Percentiles rank a stretch among this genome's conserved stretches.
These are phyloP conservation scores for Alviniconcha strummeri DNA, from an alignment of 2,888 invertebrate genomes.

Conservation along the genomic window DNA sequence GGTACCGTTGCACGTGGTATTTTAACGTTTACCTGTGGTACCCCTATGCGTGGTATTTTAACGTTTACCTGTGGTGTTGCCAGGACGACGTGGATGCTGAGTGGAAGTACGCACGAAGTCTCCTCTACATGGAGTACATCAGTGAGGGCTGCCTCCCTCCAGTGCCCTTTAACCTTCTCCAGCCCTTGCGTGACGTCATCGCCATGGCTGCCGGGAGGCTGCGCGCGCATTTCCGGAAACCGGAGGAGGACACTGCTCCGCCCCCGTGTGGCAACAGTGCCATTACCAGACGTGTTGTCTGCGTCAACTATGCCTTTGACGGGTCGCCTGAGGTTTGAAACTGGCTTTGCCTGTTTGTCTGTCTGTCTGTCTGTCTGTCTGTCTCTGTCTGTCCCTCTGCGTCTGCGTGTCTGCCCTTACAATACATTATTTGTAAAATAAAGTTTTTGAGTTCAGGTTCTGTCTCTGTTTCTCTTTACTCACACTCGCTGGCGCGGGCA, in stretches of 20 bases:
- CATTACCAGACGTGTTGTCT: neutral
- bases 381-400: neutral
- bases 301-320: neutral
- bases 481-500: too few relatives aligned
- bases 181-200: conserved; percentile 30
- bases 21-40: too few relatives aligned
- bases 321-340: neutral
- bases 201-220: neutral
- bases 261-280: too few relatives aligned
- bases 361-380: conserved; percentile 19
- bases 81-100: conserved; percentile 69
- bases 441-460: too few relatives aligned
- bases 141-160: conserved; percentile 76
- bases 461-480: too few relatives aligned
- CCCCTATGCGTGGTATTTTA: too few relatives aligned
- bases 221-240: neutral
- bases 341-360: too few relatives aligned
- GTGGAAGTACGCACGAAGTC: conserved; percentile 70
- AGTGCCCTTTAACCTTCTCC: conserved; percentile 66
- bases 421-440: neutral
- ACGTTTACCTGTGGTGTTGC: too few relatives aligned
- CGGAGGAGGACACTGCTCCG: neutral
- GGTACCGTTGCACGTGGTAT: conserved; percentile 49
- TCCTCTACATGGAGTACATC: conserved; percentile 74
- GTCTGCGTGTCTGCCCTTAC: neutral